These are phyloP conservation scores for Antigone vipio DNA, from an alignment of 2,113 vertebrate genomes.

Conservation along the genomic window DNA sequence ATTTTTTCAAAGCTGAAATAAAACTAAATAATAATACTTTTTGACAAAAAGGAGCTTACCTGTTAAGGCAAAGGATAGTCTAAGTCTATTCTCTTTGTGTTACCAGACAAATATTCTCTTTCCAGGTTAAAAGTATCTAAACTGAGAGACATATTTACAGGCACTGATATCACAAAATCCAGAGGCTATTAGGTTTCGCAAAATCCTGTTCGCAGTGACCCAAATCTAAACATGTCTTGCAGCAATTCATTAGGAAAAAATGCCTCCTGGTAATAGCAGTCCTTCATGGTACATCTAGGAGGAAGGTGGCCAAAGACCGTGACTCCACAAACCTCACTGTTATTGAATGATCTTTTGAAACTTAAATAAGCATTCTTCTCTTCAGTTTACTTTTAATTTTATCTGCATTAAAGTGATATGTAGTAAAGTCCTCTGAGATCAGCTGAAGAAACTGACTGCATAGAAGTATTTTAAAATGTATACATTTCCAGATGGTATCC, in stretches of 20 bases:
- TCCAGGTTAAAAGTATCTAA: neutral
- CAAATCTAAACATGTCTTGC: neutral
- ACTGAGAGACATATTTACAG: neutral
- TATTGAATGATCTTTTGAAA: neutral
- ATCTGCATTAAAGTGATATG: neutral
- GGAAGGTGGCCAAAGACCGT: neutral
- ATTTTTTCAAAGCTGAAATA: neutral
- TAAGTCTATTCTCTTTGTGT: neutral
- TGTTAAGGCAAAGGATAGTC: neutral
- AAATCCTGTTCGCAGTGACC: neutral
- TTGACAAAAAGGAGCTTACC: neutral
- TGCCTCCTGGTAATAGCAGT: neutral
- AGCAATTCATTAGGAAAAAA: neutral
- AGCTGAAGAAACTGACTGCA: neutral
- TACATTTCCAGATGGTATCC: slow-evolving; percentile 18
- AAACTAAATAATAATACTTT: neutral
- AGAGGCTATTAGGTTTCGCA: neutral
- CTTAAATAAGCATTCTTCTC: neutral
- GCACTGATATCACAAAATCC: neutral
- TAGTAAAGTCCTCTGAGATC: neutral
- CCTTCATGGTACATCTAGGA: neutral
- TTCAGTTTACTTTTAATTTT: slow-evolving; percentile 1
- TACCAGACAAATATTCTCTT: neutral
- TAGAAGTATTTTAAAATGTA: slow-evolving; percentile 28
- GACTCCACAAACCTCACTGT: neutral